These are phyloP conservation scores for Vombatus ursinus DNA, from an alignment of 2,113 vertebrate genomes.

Conservation along the genomic window DNA sequence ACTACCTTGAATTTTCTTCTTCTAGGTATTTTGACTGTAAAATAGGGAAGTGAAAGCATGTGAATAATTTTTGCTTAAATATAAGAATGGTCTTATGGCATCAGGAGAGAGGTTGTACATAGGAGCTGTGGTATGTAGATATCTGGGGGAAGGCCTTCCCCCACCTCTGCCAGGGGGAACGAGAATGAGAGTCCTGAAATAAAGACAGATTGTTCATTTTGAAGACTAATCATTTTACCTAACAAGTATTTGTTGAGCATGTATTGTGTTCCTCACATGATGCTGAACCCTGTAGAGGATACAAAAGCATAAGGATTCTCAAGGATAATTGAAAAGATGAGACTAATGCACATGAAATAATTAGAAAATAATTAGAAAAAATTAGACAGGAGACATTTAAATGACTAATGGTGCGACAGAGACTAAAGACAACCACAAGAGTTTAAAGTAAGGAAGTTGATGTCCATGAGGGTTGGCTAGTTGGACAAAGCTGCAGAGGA, in stretches of 20 bases:
- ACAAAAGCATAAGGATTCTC: not conserved
- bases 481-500: not conserved
- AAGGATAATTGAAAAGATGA: not conserved
- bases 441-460: not conserved
- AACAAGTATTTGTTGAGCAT: not conserved
- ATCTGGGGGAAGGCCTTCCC: not conserved
- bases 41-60: not conserved
- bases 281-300: not conserved
- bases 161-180: not conserved
- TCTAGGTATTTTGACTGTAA: not conserved
- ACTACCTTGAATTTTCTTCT: not conserved
- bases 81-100: not conserved
- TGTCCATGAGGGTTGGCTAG: not conserved
- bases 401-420: not conserved
- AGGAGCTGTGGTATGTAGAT: not conserved
- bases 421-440: not conserved
- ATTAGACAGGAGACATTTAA: not conserved
- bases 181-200: not conserved
- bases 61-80: not conserved
- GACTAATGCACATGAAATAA: not conserved
- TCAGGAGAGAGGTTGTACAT: not conserved
- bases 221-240: not conserved
- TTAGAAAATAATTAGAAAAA: not conserved
- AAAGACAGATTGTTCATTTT: not conserved
- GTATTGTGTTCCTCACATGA: not conserved